Percentiles rank a stretch among this genome's conserved stretches.
These are phyloP conservation scores for Asteroscopus sphinx DNA, from an alignment of 2,888 invertebrate species.

Conservation along the genomic window DNA sequence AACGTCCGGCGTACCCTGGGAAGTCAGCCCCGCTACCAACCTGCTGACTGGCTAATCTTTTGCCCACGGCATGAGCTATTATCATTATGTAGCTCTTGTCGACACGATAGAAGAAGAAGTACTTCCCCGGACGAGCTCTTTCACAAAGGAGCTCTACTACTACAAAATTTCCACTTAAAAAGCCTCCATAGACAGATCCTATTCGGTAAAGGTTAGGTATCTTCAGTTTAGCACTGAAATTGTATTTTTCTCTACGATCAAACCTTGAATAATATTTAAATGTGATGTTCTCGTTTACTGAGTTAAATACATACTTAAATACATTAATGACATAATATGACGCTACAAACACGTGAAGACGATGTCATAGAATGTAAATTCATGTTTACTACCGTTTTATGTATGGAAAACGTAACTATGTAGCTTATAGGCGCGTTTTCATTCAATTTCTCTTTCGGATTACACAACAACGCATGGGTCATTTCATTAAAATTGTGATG, in stretches of 20 bases:
- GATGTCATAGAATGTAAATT: conserved; percentile 44
- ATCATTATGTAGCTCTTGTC: too few relatives aligned
- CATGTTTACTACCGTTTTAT: conserved; percentile 36
- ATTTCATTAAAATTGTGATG: conserved; percentile 41
- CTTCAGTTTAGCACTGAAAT: too few relatives aligned
- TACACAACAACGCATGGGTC: conserved; percentile 45
- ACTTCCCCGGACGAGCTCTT: too few relatives aligned
- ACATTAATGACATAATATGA: conserved; percentile 19
- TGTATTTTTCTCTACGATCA: background rate
- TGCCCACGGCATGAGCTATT: too few relatives aligned
- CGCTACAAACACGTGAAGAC: conserved; percentile 29
- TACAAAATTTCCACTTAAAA: too few relatives aligned
- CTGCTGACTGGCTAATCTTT: too few relatives aligned
- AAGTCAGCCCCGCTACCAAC: too few relatives aligned
- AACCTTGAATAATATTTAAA: background rate
- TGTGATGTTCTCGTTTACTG: background rate
- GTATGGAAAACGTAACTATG: conserved; percentile 35
- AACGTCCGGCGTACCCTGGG: too few relatives aligned
- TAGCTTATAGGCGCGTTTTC: conserved; percentile 34
- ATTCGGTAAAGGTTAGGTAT: too few relatives aligned
- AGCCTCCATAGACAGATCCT: too few relatives aligned
- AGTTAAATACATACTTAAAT: background rate
- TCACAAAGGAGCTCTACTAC: too few relatives aligned
- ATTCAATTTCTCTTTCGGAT: conserved; percentile 54
- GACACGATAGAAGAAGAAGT: too few relatives aligned